Evolutionary conservation across 2,113 vertebrate species (phyloP).

Genomic region (Anarhynchus alexandrinus): DNA sequence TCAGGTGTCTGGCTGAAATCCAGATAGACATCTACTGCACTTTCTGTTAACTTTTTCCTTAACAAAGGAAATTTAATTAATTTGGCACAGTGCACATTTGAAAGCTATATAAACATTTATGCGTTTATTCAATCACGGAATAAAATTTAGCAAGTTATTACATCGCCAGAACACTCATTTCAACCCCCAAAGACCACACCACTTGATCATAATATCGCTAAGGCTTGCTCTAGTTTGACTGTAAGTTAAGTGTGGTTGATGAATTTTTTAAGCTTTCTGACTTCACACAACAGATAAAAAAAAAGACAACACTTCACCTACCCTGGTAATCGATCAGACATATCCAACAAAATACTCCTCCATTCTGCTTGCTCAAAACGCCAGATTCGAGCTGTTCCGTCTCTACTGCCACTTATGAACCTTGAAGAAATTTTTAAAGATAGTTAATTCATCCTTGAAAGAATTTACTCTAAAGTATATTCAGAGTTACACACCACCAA

Average conservation of each 20-base stretch:
- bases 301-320: conserved; percentile 40
- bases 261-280: neutral
- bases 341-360: conserved; percentile 89
- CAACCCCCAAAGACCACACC: neutral
- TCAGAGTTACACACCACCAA: neutral
- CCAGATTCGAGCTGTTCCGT: conserved; percentile 95
- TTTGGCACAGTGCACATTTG: neutral
- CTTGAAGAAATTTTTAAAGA: conserved; percentile 64
- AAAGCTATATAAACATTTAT: neutral
- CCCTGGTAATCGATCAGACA: conserved; percentile 88
- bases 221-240: neutral
- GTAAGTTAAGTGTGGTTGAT: neutral
- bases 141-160: neutral
- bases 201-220: neutral
- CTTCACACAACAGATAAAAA: neutral
- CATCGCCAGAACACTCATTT: neutral
- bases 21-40: neutral
- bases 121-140: neutral
- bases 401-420: conserved; percentile 96
- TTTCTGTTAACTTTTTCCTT: neutral
- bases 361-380: conserved; percentile 88
- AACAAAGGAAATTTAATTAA: neutral
- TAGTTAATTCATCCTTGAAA: neutral
- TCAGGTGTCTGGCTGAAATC: neutral
- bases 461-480: neutral